These are phyloP conservation scores for Eudasyphora cyanicolor DNA, from an alignment of 2,888 invertebrate genomes.

Conservation along the genomic window DNA sequence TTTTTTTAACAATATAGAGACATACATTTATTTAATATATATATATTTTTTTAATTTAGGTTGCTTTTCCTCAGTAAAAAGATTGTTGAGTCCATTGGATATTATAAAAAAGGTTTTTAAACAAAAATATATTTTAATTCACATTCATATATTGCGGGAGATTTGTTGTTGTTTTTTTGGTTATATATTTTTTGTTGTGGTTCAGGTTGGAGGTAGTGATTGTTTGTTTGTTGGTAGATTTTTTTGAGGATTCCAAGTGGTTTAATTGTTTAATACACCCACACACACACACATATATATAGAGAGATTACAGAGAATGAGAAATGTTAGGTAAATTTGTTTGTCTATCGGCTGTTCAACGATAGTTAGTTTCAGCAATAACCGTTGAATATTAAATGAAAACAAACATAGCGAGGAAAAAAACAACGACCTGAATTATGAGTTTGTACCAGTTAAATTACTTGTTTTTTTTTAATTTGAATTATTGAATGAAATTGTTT, in stretches of 20 bases:
- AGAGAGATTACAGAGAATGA: conserved; percentile 44
- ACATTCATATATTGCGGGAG: not conserved
- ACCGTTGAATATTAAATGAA: not conserved
- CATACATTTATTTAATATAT: conserved; percentile 25
- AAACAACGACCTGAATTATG: conserved; percentile 1
- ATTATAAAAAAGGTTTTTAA: not conserved
- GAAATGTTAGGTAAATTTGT: conserved; percentile 29
- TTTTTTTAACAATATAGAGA: not conserved
- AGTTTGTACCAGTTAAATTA: too few relatives aligned
- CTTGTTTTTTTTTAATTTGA: too few relatives aligned
- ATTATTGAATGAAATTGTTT: too few relatives aligned
- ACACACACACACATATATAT: too few relatives aligned
- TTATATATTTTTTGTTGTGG: too few relatives aligned
- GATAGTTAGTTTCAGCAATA: not conserved
- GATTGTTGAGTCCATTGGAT: not conserved
- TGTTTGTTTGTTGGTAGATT: conserved; percentile 38
- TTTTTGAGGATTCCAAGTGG: conserved; percentile 40
- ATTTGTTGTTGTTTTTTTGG: too few relatives aligned
- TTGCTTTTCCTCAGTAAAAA: not conserved
- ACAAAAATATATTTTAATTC: not conserved
- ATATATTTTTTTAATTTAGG: too few relatives aligned
- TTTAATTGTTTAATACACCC: conserved; percentile 5
- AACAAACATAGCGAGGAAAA: conserved; percentile 20
- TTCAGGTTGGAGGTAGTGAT: not conserved
- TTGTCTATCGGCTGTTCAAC: not conserved